Evolutionary conservation across 2,113 vertebrate genomes (phyloP), one percentile per base, ranked within the genome.

Genomic region (Carassius gibelio): DNA sequence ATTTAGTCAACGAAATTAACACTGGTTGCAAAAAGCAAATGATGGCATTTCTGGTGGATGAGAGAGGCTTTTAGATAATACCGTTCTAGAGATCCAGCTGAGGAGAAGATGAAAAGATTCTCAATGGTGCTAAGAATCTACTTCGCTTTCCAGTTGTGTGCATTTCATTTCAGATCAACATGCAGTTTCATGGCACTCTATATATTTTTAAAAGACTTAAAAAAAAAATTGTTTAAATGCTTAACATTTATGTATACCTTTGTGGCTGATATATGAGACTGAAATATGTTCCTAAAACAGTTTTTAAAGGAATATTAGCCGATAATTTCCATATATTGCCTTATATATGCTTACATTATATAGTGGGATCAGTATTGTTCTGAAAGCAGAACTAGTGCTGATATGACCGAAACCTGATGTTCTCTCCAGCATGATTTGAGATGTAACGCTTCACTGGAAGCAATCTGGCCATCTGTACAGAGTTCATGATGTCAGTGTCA

Each of bases 11-110:
- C n/a, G n/a, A n/a, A n/a, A n/a, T n/a, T n/a, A n/a, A n/a, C n/a
- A n/a, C n/a, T n/a, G n/a, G 23, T 9, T n/a, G 68, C 68, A 81
- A 87, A 30, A 79, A 23, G 81, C 75, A 84, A 62, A 84, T 52
- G 5, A 59, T 38, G 79, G 75, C 48, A 42, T 17, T 10, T 36
- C n/a, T n/a, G 26, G 23, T 57, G 42, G 21, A 74, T 57, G 50
- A 84, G 8, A 45, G 15, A 66, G 50, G 42, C 17, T 75, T 78
- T 57, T 59, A 13, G 59, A 69, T 59, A 78, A 76, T 21, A 23
- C 59, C 42, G 19, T 36, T 61, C 42, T 77, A 62, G 52, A 69
- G 23, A 57, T 71, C 66, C 66, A 38, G 81, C 81, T 82, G 66
- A 82, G 66, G 26, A 72, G 48, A 57, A 72, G 50, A 72, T 83